Evolutionary conservation across 1,140 invertebrate genomes (phyloP).

Genomic region (Lethocerus indicus): DNA sequence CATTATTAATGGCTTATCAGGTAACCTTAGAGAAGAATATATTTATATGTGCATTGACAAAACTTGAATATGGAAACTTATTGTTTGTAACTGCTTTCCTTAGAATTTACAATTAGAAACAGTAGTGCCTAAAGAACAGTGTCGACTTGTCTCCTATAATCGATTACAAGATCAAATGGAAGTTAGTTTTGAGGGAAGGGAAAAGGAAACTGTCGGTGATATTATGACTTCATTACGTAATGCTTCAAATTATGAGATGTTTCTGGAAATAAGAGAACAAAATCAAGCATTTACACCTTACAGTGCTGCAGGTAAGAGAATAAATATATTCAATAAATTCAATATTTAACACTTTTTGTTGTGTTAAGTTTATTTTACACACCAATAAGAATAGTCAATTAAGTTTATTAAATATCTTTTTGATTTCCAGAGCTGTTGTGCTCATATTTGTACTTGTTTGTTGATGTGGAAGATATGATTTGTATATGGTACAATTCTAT

Average conservation of each 20-base stretch:
- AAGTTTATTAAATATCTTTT: too few species aligned
- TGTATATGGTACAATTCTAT: too few species aligned
- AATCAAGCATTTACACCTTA: constrained; percentile 47
- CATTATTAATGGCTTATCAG: constrained; percentile 38
- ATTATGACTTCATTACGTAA: constrained; percentile 26
- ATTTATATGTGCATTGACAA: too few species aligned
- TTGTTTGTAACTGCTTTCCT: too few species aligned
- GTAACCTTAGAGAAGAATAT: constrained; percentile 21
- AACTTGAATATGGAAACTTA: too few species aligned
- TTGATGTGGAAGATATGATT: not conserved
- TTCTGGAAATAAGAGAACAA: constrained; percentile 47
- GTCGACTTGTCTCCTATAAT: constrained; percentile 58
- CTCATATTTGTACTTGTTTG: not conserved
- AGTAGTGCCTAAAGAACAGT: constrained; percentile 39
- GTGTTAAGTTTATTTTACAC: too few species aligned
- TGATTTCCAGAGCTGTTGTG: not conserved
- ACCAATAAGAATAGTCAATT: too few species aligned
- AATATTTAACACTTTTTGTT: too few species aligned
- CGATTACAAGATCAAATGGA: constrained; percentile 46
- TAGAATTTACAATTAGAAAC: constrained; percentile 38
- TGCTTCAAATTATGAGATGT: constrained; percentile 35
- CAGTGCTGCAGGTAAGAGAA: constrained; percentile 38
- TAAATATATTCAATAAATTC: too few species aligned
- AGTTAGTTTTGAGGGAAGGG: constrained; percentile 43
- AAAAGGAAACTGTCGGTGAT: constrained; percentile 32